Percentiles rank a stretch among this genome's conserved stretches.
Evolutionary conservation across 2,113 vertebrate species (phyloP).

Genomic region (Circaetus cinerascens): DNA sequence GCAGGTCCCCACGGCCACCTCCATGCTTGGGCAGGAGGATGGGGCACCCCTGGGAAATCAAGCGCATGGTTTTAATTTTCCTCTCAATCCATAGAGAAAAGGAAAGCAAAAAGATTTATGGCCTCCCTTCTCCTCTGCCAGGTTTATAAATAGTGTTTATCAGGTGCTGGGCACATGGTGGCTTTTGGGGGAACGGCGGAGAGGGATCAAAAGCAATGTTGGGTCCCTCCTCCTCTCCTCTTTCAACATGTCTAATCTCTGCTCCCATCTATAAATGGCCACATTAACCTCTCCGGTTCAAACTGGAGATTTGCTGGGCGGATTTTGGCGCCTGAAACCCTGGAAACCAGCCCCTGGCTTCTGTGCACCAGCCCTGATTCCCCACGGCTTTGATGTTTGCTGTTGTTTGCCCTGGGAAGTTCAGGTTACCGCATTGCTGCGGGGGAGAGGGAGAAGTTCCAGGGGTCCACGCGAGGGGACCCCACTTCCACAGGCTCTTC

Average conservation of each 20-base stretch:
- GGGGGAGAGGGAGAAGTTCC: neutral
- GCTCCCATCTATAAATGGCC: constrained; percentile 68
- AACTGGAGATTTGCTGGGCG: constrained; percentile 25
- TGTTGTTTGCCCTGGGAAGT: neutral
- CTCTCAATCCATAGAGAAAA: constrained; percentile 55
- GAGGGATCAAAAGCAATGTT: constrained; percentile 75
- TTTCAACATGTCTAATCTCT: constrained; percentile 73
- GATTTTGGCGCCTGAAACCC: neutral
- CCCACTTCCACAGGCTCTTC: rapidly evolving
- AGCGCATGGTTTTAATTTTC: constrained; percentile 76
- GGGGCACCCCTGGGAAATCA: neutral
- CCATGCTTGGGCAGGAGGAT: neutral
- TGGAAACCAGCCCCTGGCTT: neutral
- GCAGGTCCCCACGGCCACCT: neutral
- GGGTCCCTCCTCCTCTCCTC: constrained; percentile 60
- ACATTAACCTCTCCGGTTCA: constrained; percentile 29
- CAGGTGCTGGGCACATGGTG: constrained; percentile 82
- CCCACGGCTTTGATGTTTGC: neutral
- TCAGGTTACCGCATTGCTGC: rapidly evolving
- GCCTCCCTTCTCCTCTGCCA: constrained; percentile 40
- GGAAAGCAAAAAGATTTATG: constrained; percentile 79
- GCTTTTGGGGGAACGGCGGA: constrained; percentile 5
- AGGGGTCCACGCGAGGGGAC: neutral
- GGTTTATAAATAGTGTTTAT: constrained; percentile 73
- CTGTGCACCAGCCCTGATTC: neutral